These are phyloP conservation scores for Triplophysa dalaica DNA, from an alignment of 2,113 vertebrate genomes.

Conservation along the genomic window DNA sequence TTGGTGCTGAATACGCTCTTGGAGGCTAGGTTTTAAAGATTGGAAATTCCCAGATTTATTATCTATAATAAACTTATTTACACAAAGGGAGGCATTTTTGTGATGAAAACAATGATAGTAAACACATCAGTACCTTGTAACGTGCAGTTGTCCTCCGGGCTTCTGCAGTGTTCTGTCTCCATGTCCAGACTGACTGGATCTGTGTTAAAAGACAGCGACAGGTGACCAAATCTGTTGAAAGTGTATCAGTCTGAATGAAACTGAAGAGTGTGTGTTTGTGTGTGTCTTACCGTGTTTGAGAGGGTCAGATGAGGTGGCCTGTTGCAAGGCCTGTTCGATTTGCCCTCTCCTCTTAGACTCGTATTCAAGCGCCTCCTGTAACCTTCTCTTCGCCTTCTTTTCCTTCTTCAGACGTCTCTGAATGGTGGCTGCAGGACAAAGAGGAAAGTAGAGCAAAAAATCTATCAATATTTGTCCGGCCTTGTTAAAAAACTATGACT, in stretches of 20 bases:
- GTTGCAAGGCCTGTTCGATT: constrained; percentile 80
- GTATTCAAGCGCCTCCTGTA: constrained; percentile 88
- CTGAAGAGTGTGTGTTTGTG: constrained; percentile 53
- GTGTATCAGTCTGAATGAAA: constrained; percentile 72
- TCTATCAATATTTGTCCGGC: not conserved
- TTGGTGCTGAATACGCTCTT: no score
- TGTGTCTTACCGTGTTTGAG: constrained; percentile 44
- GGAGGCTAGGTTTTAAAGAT: no score
- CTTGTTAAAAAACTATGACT: no score
- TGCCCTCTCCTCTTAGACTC: constrained; percentile 85
- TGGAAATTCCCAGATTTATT: no score
- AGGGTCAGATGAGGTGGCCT: constrained; percentile 43
- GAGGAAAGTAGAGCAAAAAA: constrained; percentile 63
- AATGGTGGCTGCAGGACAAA: constrained; percentile 76
- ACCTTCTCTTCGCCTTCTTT: constrained; percentile 89
- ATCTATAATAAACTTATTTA: no score
- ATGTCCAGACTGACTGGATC: constrained; percentile 37
- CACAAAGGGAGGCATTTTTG: no score
- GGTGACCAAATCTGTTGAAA: constrained; percentile 66
- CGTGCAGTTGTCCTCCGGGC: constrained; percentile 12
- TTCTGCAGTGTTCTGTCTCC: constrained; percentile 32
- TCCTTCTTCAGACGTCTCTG: constrained; percentile 89
- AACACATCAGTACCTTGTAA: constrained; percentile 23
- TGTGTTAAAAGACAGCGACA: constrained; percentile 40
- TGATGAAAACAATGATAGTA: no score